Conservation (phyloP, 2,888 invertebrate species). For the Lottia gigantea region DNA sequence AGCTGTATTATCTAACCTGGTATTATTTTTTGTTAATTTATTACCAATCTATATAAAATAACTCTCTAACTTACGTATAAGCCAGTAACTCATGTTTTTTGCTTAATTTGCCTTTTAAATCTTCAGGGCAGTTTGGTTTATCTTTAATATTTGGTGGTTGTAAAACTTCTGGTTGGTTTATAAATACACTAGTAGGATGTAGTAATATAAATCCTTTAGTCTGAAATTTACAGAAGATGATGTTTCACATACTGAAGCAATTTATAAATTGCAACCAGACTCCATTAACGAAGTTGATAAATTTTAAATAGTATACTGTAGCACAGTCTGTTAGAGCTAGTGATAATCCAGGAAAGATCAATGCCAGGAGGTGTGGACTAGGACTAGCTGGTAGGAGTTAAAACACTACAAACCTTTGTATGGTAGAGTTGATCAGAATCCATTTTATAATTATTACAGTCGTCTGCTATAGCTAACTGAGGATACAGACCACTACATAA, state of each 20-base stretch:
- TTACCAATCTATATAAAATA: neutral
- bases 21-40: no score
- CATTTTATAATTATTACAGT: slow-evolving; percentile 89
- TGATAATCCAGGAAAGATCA: no score
- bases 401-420: slow-evolving; percentile 60
- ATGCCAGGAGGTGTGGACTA: no score
- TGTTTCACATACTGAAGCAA: no score
- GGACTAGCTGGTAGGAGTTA: no score
- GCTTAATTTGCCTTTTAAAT: slow-evolving; percentile 70
- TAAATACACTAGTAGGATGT: slow-evolving; percentile 91
- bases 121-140: slow-evolving; percentile 38
- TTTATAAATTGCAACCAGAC: no score
- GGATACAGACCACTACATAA: slow-evolving; percentile 94
- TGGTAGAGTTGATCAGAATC: slow-evolving; percentile 69
- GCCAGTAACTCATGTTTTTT: slow-evolving; percentile 86
- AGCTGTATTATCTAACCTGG: no score
- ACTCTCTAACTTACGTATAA: slow-evolving; percentile 79
- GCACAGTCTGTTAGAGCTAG: no score
- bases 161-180: slow-evolving; percentile 82
- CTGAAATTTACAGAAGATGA: slow-evolving; percentile 67
- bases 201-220: slow-evolving; percentile 89
- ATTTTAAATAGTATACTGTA: no score
- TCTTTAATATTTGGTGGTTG: slow-evolving; percentile 73
- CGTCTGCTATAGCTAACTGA: slow-evolving; percentile 93
- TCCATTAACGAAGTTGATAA: no score